These are phyloP conservation scores for Matsumyia berberina DNA, from an alignment of 2,888 invertebrate species.

Conservation along the genomic window DNA sequence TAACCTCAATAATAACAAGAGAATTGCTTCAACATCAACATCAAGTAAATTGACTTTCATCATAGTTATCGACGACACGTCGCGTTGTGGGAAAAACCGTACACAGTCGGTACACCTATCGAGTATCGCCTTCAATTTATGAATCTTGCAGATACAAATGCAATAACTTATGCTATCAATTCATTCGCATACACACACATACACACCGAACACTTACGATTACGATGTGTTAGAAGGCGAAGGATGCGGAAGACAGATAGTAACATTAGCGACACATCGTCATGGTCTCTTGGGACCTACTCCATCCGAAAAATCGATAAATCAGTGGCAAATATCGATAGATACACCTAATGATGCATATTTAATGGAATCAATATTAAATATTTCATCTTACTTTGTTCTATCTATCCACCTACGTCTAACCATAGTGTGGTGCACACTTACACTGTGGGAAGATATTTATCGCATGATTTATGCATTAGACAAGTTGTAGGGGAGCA, in stretches of 20 bases:
- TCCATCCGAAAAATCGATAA: constrained; percentile 44
- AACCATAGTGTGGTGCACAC: constrained; percentile 30
- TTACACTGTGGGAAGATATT: constrained; percentile 47
- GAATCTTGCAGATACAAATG: constrained; percentile 45
- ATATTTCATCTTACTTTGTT: constrained; percentile 70
- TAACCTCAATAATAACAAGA: constrained; percentile 64
- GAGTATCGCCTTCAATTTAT: constrained; percentile 35
- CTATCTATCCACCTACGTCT: not conserved
- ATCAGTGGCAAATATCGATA: constrained; percentile 58
- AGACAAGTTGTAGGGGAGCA: constrained; percentile 33
- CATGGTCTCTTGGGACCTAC: not conserved
- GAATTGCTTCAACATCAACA: constrained; percentile 51
- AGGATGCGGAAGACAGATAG: constrained; percentile 52
- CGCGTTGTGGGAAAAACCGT: constrained; percentile 11
- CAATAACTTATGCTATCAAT: constrained; percentile 65
- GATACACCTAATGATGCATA: constrained; percentile 72
- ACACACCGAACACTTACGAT: constrained; percentile 11
- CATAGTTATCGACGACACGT: constrained; percentile 9
- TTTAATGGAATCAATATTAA: constrained; percentile 73
- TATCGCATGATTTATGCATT: constrained; percentile 72
- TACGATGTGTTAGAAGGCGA: constrained; percentile 20
- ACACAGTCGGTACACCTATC: constrained; percentile 5
- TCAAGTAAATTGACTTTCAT: constrained; percentile 43
- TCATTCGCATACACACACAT: constrained; percentile 43
- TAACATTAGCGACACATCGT: constrained; percentile 49